phyloP scores from a whole-genome alignment of 2,888 invertebrate species.

The Deilephila porcellus region DNA sequence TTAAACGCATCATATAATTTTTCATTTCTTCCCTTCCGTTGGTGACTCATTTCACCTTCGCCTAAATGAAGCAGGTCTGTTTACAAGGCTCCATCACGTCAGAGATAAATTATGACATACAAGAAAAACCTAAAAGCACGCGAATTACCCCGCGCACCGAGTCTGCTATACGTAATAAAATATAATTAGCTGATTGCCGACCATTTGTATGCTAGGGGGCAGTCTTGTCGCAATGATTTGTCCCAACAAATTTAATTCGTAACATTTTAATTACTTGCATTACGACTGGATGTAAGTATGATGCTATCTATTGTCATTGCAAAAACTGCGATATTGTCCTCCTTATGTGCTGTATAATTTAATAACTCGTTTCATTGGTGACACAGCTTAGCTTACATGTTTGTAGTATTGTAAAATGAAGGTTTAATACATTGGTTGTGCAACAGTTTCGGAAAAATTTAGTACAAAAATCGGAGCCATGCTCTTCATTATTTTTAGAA shows the following conservation, averaged over 20 bases:
- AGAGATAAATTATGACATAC: background rate
- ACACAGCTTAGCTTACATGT: background rate
- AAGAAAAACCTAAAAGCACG: slow-evolving; percentile 2
- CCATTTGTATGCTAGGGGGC: background rate
- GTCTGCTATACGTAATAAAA: background rate
- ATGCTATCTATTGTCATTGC: background rate
- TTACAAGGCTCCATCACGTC: background rate
- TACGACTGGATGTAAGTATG: background rate
- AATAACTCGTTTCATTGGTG: background rate
- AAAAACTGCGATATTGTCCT: background rate
- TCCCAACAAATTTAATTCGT: slow-evolving; percentile 16
- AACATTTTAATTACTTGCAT: slow-evolving; percentile 32
- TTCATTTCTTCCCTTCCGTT: no score
- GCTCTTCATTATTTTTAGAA: no score
- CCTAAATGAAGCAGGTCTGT: no score
- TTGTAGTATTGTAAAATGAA: background rate
- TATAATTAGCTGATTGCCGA: slow-evolving; percentile 14
- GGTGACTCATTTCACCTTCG: no score
- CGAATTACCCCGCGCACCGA: background rate
- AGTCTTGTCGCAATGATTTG: slow-evolving; percentile 23
- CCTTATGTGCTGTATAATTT: background rate
- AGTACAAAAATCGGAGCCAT: no score
- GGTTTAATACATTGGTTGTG: no score
- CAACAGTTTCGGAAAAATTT: no score
- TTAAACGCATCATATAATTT: no score